Percentiles rank a stretch among this genome's conserved stretches.
These are phyloP conservation scores for Cantharis rufa DNA, from an alignment of 2,888 invertebrate species.

Conservation along the genomic window DNA sequence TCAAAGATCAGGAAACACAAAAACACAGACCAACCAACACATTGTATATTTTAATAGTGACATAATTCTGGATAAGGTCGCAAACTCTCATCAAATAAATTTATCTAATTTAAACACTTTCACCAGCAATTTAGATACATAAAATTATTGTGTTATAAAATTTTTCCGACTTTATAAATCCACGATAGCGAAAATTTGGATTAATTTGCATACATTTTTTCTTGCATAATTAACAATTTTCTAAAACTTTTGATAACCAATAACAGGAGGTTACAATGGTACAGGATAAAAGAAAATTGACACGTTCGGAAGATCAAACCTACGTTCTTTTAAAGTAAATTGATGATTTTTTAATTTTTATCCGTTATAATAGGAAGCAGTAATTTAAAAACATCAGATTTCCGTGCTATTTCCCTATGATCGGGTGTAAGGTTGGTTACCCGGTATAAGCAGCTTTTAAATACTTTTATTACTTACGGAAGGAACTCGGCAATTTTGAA, in stretches of 20 bases:
- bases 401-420: too few relatives aligned
- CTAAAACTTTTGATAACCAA: neutral
- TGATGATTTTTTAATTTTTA: too few relatives aligned
- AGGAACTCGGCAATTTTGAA: too few relatives aligned
- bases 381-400: neutral
- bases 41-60: neutral
- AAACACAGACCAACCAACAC: neutral
- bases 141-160: neutral
- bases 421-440: too few relatives aligned
- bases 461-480: too few relatives aligned
- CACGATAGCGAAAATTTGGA: neutral
- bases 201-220: neutral
- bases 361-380: too few relatives aligned
- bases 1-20: neutral
- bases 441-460: too few relatives aligned
- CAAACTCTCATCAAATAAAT: neutral
- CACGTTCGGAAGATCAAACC: too few relatives aligned
- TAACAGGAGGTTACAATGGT: neutral
- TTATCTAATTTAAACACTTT: neutral
- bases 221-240: neutral
- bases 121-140: neutral
- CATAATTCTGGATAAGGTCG: neutral
- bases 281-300: neutral
- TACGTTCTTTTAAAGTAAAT: too few relatives aligned
- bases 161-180: neutral